phyloP scores from a whole-genome alignment of 1,140 invertebrate species.

The honey bee (Apis mellifera) region Amel_HAv3.1 CM009938.2:4745001-4745500 shows the following conservation, averaged over 20 bases:
- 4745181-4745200: conserved; percentile 33
- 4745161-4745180: conserved; percentile 37
- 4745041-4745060: background rate
- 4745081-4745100: conserved; percentile 42
- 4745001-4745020: no score
- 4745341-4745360: conserved; percentile 70
- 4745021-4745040: background rate
- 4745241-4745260: conserved; percentile 7
- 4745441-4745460: background rate
- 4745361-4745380: conserved; percentile 69
- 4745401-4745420: conserved; percentile 52
- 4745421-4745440: conserved; percentile 2
- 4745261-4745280: no score
- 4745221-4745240: background rate
- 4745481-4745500: conserved; percentile 53
- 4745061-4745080: background rate
- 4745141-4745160: conserved; percentile 53
- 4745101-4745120: conserved; percentile 29
- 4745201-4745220: background rate
- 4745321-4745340: conserved; percentile 65
- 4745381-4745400: conserved; percentile 73
- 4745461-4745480: background rate
- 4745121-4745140: conserved; percentile 52
- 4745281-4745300: conserved; percentile 37
- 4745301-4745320: conserved; percentile 58